Evolutionary conservation across 2,797 vertebrate species (phyloP).

Genomic region (Hydrocynus forskahlii): DNA sequence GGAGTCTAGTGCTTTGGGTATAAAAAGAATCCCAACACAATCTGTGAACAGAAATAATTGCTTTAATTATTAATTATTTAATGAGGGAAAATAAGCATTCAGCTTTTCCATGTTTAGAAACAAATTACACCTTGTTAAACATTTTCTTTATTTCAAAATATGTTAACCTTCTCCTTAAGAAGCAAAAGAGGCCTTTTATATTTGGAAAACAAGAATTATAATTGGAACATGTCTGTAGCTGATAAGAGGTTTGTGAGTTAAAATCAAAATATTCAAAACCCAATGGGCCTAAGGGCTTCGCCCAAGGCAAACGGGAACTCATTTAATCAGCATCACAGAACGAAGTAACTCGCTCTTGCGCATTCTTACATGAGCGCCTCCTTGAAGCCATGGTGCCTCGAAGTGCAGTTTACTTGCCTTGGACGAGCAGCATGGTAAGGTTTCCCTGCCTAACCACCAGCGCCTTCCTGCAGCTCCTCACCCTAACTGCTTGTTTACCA

Average conservation of each 20-base stretch:
- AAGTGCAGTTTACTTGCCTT: slow-evolving; percentile 21
- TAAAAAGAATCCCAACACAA: too few relatives aligned
- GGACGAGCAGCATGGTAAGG: slow-evolving; percentile 25
- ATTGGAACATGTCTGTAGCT: slow-evolving; percentile 3
- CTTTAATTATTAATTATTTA: not conserved
- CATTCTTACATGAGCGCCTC: slow-evolving; percentile 9
- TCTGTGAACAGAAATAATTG: not conserved
- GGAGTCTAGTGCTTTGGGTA: too few relatives aligned
- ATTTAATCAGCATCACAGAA: slow-evolving; percentile 32
- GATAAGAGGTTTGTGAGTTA: not conserved
- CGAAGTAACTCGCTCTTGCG: slow-evolving; percentile 30
- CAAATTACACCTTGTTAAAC: not conserved
- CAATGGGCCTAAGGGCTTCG: slow-evolving; percentile 13
- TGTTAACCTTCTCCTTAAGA: slow-evolving; percentile 26
- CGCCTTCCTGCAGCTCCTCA: slow-evolving; percentile 28
- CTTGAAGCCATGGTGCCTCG: slow-evolving; percentile 6
- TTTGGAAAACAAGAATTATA: slow-evolving; percentile 15
- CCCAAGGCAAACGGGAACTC: slow-evolving; percentile 2
- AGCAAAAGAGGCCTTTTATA: slow-evolving; percentile 25
- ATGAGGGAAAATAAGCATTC: not conserved
- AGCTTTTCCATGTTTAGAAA: not conserved
- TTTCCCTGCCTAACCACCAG: slow-evolving; percentile 6
- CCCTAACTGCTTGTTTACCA: slow-evolving; percentile 48
- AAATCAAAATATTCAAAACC: slow-evolving; percentile 19
- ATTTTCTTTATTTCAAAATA: slow-evolving; percentile 3